Conservation (phyloP, 2,113 vertebrate species). For the Heloderma charlesbogerti region DNA sequence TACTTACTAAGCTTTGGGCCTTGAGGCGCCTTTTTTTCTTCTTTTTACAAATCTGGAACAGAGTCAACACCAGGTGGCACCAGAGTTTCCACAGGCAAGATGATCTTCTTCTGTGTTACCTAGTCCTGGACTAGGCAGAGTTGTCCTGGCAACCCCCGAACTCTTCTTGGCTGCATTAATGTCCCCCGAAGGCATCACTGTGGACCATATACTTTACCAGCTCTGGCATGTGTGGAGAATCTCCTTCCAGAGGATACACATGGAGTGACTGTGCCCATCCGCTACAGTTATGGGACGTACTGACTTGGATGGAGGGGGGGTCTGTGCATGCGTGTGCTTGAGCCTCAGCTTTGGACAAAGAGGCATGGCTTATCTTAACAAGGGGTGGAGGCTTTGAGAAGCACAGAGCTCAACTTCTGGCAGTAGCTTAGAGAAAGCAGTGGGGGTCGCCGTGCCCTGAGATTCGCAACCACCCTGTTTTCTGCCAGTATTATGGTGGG, state of each 20-base stretch:
- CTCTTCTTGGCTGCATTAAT: not conserved
- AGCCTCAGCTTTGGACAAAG: not conserved
- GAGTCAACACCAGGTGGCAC: not conserved
- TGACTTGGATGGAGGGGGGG: not conserved
- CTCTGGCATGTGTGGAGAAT: not conserved
- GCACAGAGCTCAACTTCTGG: not conserved
- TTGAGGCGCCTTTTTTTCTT: not conserved
- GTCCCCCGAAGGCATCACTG: not conserved
- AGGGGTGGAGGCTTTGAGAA: not conserved
- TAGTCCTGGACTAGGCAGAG: not conserved
- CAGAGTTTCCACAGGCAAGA: not conserved
- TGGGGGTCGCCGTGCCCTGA: conserved; percentile 14
- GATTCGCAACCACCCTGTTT: conserved; percentile 7
- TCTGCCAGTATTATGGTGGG: conserved; percentile 39
- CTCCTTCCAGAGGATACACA: not conserved
- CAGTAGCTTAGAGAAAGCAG: not conserved
- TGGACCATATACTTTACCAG: not conserved
- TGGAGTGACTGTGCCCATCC: not conserved
- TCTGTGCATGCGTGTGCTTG: conserved; percentile 5
- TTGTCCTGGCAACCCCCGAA: too few species aligned
- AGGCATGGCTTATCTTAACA: not conserved
- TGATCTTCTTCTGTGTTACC: not conserved
- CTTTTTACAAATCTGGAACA: not conserved
- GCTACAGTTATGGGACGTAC: not conserved
- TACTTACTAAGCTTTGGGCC: not conserved